Evolutionary conservation across 2,113 vertebrate species (phyloP).

Genomic region (Eulemur macaco): DNA sequence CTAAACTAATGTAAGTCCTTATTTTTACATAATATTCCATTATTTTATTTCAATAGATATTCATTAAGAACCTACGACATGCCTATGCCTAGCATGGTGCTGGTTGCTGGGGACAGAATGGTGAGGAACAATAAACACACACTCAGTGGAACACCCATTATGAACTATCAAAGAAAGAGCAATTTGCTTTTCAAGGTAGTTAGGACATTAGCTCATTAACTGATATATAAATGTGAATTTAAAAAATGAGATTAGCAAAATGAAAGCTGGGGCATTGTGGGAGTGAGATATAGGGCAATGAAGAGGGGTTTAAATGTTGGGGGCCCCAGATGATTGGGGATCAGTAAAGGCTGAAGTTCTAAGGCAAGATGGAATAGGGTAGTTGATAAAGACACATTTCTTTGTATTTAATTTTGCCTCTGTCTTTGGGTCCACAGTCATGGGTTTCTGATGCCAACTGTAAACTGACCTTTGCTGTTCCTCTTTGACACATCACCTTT

Average conservation of each 20-base stretch:
- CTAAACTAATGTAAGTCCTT: background rate
- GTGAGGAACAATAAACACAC: background rate
- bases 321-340: background rate
- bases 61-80: background rate
- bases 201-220: background rate
- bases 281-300: background rate
- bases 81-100: background rate
- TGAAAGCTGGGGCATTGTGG: background rate
- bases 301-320: background rate
- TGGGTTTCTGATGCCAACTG: background rate
- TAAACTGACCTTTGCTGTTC: background rate
- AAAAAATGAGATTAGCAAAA: background rate
- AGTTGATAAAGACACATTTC: background rate
- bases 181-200: background rate
- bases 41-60: conserved; percentile 22
- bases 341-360: background rate
- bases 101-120: background rate
- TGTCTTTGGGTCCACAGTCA: background rate
- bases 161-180: background rate
- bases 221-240: background rate
- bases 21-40: background rate
- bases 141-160: background rate
- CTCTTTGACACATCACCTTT: background rate
- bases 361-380: background rate
- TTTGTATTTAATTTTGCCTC: background rate